These are phyloP conservation scores for Brachylomia viminalis DNA, from an alignment of 2,888 invertebrate species.

Conservation along the genomic window DNA sequence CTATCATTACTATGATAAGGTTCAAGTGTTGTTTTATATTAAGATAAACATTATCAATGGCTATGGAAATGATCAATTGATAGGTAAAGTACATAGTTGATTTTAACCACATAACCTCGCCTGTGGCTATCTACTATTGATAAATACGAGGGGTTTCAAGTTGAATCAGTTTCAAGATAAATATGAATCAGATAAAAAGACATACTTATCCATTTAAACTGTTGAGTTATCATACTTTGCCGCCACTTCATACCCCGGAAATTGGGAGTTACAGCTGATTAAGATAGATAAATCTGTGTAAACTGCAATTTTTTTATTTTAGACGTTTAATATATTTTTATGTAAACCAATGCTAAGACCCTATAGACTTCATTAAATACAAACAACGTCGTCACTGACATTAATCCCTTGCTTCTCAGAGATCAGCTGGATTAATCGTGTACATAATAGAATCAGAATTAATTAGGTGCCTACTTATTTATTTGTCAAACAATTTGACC, in stretches of 20 bases:
- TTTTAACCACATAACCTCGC: neutral
- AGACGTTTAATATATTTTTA: neutral
- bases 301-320: neutral
- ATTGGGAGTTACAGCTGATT: neutral
- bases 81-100: neutral
- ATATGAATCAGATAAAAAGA: neutral
- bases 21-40: neutral
- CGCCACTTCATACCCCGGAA: no score
- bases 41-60: neutral
- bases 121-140: neutral
- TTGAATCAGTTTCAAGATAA: neutral
- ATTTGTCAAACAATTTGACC: neutral
- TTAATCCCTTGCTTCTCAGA: neutral
- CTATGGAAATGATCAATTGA: neutral
- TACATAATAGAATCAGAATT: neutral
- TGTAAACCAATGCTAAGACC: neutral
- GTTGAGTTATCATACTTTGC: neutral
- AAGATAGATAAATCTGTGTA: neutral
- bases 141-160: neutral
- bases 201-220: neutral
- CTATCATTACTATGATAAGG: slow-evolving; percentile 1
- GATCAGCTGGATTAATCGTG: neutral
- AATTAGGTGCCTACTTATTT: neutral
- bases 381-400: neutral
- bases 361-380: neutral